Conservation (phyloP, 53 echinoderm and acorn worm genomes). For the Paracentrotus lividus region DNA sequence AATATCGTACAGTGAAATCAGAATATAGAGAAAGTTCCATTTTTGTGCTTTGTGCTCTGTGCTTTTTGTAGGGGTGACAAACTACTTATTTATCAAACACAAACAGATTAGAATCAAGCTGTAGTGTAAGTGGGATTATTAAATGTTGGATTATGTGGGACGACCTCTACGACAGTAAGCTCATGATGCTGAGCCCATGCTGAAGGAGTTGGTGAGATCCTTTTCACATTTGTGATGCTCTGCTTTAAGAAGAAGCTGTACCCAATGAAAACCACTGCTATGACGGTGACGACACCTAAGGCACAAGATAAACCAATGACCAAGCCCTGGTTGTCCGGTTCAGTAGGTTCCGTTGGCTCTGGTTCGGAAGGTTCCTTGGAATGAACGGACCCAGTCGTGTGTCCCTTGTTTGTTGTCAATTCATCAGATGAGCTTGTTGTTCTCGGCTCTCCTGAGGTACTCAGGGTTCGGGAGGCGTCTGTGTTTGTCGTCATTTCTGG, state of each 20-base stretch:
- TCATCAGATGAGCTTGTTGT: not conserved
- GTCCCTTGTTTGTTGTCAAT: not conserved
- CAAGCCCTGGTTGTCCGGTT: not conserved
- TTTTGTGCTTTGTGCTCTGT: too few relatives aligned
- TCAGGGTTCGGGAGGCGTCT: not conserved
- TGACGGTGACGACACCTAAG: not conserved
- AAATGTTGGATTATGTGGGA: not conserved
- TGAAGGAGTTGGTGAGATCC: not conserved
- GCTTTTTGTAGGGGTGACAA: too few relatives aligned
- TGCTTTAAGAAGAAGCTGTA: not conserved
- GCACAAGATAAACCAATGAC: slow-evolving; percentile 37
- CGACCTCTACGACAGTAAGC: not conserved
- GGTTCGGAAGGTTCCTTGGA: not conserved
- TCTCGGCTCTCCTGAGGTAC: not conserved
- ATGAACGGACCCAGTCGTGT: not conserved
- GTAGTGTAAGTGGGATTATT: slow-evolving; percentile 5
- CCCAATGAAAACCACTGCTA: not conserved
- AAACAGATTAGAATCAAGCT: too few relatives aligned
- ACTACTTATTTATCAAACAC: too few relatives aligned
- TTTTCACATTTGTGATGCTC: not conserved
- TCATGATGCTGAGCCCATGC: not conserved
- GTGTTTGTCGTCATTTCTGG: not conserved
- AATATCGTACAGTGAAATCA: too few relatives aligned
- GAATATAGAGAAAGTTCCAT: too few relatives aligned
- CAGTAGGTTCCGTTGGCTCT: slow-evolving; percentile 18